Percentiles rank a stretch among this genome's conserved stretches.
phyloP scores from a whole-genome alignment of 2,797 vertebrate species.

The Toxotes lorentzi region DNA sequence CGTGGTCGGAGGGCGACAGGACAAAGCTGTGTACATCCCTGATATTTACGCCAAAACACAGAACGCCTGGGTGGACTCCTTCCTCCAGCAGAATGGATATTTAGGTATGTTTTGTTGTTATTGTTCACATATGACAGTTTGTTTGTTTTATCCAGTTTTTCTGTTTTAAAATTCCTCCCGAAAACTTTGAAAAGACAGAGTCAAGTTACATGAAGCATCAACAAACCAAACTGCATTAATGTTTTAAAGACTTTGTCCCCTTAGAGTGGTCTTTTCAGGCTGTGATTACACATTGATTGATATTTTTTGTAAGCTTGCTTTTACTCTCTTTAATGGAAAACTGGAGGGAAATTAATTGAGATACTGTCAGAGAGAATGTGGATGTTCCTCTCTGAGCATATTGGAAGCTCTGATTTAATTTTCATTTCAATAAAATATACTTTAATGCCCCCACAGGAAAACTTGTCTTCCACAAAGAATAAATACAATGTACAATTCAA shows the following conservation, averaged over 20 bases:
- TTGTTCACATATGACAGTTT: too few species aligned
- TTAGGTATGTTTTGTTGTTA: constrained; percentile 85
- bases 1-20: constrained; percentile 93
- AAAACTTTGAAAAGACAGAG: not conserved
- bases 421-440: not conserved
- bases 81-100: constrained; percentile 96
- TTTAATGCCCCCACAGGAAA: not conserved
- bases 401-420: not conserved
- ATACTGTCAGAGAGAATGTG: not conserved
- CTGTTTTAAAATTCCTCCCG: not conserved
- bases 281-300: not conserved
- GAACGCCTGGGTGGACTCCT: constrained; percentile 95
- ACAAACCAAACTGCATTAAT: not conserved
- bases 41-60: constrained; percentile 96
- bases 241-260: not conserved
- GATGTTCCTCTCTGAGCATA: not conserved
- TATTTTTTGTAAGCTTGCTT: not conserved
- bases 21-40: constrained; percentile 95
- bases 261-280: not conserved
- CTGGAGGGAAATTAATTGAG: not conserved
- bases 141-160: too few species aligned
- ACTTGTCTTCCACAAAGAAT: not conserved
- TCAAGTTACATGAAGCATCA: not conserved
- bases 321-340: not conserved
- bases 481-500: too few species aligned